Conservation (phyloP, 2,888 invertebrate species). For the Xanthostigma xanthostigma region DNA sequence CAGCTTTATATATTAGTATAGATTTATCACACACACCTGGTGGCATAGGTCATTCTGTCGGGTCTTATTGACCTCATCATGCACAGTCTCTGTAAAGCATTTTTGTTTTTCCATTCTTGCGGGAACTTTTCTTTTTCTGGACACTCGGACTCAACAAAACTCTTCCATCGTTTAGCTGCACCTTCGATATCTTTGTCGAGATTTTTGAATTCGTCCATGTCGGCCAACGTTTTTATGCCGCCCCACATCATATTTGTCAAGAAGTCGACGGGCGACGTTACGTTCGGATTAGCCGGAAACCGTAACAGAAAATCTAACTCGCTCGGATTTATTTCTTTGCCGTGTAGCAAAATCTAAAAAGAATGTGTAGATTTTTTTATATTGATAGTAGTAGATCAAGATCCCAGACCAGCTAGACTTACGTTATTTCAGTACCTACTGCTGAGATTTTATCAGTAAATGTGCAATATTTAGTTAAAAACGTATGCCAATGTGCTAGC, state of each 20-base stretch:
- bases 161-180: conserved; percentile 83
- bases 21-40: conserved; percentile 35
- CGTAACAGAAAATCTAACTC: conserved; percentile 81
- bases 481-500: no score
- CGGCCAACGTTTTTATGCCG: conserved; percentile 61
- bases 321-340: conserved; percentile 50
- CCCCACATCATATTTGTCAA: conserved; percentile 67
- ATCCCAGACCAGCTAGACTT: no score
- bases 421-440: no score
- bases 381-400: no score
- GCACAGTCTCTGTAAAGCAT: conserved; percentile 69
- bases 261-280: conserved; percentile 69
- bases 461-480: no score
- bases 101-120: conserved; percentile 90
- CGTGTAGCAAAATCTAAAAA: conserved; percentile 39
- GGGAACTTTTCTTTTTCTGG: conserved; percentile 90
- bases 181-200: conserved; percentile 86
- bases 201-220: conserved; percentile 64
- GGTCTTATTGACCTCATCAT: conserved; percentile 84
- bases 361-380: neutral
- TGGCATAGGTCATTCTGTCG: conserved; percentile 89
- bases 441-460: no score
- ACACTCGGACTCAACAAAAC: conserved; percentile 79
- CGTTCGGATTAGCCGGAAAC: conserved; percentile 62
- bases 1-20: no score